Conservation (phyloP, 2,888 invertebrate genomes). For the Ptychoptera albimana region DNA sequence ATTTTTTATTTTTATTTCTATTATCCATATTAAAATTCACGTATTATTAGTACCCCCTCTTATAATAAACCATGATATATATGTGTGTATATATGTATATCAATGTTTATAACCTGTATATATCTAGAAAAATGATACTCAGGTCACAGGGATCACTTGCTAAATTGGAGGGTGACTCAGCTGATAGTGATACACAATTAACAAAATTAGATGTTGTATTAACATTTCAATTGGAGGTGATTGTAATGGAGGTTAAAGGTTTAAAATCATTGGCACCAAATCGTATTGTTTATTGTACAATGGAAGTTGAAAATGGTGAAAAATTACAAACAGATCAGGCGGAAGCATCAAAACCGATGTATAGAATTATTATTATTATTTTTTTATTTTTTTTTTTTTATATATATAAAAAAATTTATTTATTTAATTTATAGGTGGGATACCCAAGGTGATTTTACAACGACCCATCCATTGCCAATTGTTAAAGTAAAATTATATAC, state of each 20-base stretch:
- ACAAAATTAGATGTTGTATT: slow-evolving; percentile 97
- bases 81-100: neutral
- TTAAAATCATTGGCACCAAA: slow-evolving; percentile 92
- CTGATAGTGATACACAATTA: slow-evolving; percentile 87
- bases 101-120: slow-evolving; percentile 2
- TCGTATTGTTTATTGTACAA: slow-evolving; percentile 98
- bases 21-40: neutral
- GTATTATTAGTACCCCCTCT: neutral
- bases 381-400: neutral
- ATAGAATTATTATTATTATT: slow-evolving; percentile 15
- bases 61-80: neutral
- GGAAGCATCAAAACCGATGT: slow-evolving; percentile 97
- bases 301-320: slow-evolving; percentile 99
- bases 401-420: neutral
- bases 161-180: slow-evolving; percentile 85
- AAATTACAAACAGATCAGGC: slow-evolving; percentile 99
- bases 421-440: slow-evolving; percentile 65
- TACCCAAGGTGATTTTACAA: slow-evolving; percentile 98
- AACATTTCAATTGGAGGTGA: slow-evolving; percentile 92
- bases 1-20: neutral
- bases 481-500: slow-evolving; percentile 97
- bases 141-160: slow-evolving; percentile 85
- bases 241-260: slow-evolving; percentile 98
- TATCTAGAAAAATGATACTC: slow-evolving; percentile 30
- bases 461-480: slow-evolving; percentile 89